A percentile compares a stretch with the other conserved stretches of the same genome.
These are phyloP conservation scores for Druon quercuslanigerum DNA, from an alignment of 1,140 invertebrate species.

Conservation along the genomic window DNA sequence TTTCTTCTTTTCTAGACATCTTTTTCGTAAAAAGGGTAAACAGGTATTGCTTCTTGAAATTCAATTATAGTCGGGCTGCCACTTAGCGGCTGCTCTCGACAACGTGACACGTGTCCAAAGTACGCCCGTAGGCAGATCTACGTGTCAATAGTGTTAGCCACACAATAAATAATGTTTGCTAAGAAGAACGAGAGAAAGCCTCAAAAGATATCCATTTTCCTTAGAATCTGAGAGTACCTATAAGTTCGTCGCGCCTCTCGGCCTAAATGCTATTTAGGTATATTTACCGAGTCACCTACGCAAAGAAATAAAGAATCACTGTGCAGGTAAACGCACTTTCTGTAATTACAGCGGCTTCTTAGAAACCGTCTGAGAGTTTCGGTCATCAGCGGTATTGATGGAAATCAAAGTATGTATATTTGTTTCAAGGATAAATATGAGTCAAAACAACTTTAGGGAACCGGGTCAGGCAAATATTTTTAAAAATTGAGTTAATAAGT, in stretches of 20 bases:
- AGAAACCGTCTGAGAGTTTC: slow-evolving; percentile 12
- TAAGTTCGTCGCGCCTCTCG: slow-evolving; percentile 24
- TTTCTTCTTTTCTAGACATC: too few relatives aligned
- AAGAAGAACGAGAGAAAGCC: slow-evolving; percentile 50
- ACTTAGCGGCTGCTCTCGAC: slow-evolving; percentile 58
- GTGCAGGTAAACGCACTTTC: slow-evolving; percentile 20
- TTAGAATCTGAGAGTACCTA: slow-evolving; percentile 31
- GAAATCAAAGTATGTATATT: slow-evolving; percentile 3
- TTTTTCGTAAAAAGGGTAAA: slow-evolving; percentile 36
- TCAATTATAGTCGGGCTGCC: slow-evolving; percentile 54
- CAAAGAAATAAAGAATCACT: slow-evolving; percentile 26
- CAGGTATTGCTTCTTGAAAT: slow-evolving; percentile 54
- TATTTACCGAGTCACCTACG: slow-evolving; percentile 30
- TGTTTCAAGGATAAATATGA: not conserved
- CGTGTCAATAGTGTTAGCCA: slow-evolving; percentile 58
- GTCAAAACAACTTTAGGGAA: not conserved
- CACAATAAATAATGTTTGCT: slow-evolving; percentile 53
- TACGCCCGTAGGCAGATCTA: slow-evolving; percentile 50
- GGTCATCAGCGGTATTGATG: not conserved
- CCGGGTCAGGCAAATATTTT: slow-evolving; percentile 1
- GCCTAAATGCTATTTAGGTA: slow-evolving; percentile 27
- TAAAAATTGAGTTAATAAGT: not conserved
- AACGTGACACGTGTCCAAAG: slow-evolving; percentile 60
- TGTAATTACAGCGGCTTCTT: slow-evolving; percentile 19
- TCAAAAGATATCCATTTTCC: slow-evolving; percentile 47